Base-by-base conservation (phyloP, 2,888 invertebrate genomes). In the Helobdella robusta region DNA sequence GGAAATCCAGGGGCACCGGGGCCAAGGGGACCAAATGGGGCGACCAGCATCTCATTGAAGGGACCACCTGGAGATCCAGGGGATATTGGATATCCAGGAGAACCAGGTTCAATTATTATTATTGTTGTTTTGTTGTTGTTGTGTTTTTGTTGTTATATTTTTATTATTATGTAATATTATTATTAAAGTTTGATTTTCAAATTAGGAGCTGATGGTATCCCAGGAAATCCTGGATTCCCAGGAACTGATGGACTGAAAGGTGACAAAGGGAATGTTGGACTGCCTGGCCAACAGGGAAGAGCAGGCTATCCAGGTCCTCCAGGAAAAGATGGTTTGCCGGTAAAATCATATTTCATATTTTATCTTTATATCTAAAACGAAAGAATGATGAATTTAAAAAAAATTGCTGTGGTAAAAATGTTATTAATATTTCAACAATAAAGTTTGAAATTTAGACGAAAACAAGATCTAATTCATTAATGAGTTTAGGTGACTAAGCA, bases 201-300 rank as follows among this genome's bases (percentile, higher is more conserved):
- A 6, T n/a, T 18, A 59, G 59, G 59, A 6, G 36, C 3, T 11
- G 70, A 70, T 30, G 75, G 75, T 30, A 46, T 48, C 2, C 69
- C 71, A 58, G 74, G 75, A 59, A 59, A 62, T 1, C 68, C 70
- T 60, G 74, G 75, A 40, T 44, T 44, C 25, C 50, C 65, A 46
- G 65, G 64, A 23, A 4, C 18, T 5, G 28, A 15, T 34, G 61
- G 66, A 36, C 23, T 25, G n/a, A 30, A 25, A 1, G 66, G 66
- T 40, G 34, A 44, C 8, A 30, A 25, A 28, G 66, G 68, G 20
- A 23, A n/a, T 30, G 2, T 11, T 44, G 59, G 59, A n/a, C 59
- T 59, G 34, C 64, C 59, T 48, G 68, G 67, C 0, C 35, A 52
- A 20, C 59, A n/a, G 25, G 65, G 59, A 6, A n/a, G 5, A 63